A percentile compares a stretch with the other conserved stretches of the same genome.
These are phyloP conservation scores for Epistrophe eligans DNA, from an alignment of 2,888 invertebrate genomes.

Conservation along the genomic window DNA sequence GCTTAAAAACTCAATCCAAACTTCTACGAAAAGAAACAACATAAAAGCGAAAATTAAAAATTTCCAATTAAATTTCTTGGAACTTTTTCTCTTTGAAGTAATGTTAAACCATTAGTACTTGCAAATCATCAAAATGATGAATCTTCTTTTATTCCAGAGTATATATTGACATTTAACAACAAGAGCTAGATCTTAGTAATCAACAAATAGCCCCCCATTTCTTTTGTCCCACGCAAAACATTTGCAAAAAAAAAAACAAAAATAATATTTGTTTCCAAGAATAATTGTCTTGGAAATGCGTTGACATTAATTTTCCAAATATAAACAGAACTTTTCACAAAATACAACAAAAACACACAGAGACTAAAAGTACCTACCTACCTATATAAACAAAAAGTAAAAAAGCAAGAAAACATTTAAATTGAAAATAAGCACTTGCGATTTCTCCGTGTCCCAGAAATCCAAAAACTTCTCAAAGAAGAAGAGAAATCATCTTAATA, in stretches of 20 bases:
- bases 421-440: constrained; percentile 36
- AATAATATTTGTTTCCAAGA: constrained; percentile 11
- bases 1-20: too few relatives aligned
- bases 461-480: constrained; percentile 18
- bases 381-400: neutral
- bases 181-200: neutral
- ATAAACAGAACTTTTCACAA: constrained; percentile 20
- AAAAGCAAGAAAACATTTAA: constrained; percentile 20
- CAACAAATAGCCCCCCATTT: neutral
- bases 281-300: constrained; percentile 44
- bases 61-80: neutral
- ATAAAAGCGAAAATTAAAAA: neutral
- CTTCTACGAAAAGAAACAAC: neutral
- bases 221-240: neutral
- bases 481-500: constrained; percentile 1
- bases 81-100: neutral
- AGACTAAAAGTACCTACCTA: neutral
- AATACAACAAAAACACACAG: neutral
- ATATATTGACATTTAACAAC: neutral
- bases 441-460: neutral
- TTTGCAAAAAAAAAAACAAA: neutral
- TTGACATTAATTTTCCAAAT: constrained; percentile 26
- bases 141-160: neutral
- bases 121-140: neutral
- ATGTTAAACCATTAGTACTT: neutral